Evolutionary conservation across 2,888 invertebrate species (phyloP), one percentile per base, ranked within the genome.

Genomic region (Tholera decimalis): DNA sequence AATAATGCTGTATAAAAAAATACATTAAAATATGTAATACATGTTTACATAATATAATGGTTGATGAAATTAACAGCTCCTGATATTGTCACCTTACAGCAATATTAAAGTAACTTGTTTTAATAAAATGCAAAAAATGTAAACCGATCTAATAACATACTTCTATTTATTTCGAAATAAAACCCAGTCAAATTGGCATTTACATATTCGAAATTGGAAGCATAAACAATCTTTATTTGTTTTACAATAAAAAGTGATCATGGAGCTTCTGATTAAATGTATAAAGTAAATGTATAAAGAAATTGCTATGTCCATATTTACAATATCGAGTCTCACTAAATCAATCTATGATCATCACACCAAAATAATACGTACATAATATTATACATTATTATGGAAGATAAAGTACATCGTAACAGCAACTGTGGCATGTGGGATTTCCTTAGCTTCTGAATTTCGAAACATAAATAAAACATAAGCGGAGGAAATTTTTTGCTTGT

Each of bases 261-360:
- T 37, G 26, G 24, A 56, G 33, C 37, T 30, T 30, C n/a, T 9
- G 15, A 46, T 57, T 59, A 2, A 46, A 53, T 47, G 2, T 66
- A 28, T 57, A 77, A 73, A 78, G 24, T 57, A 77, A 73, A 78
- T 67, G 67, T 74, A 55, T 43, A 1, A 47, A 63, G 6, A 73
- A 37, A 22, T 28, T 49, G 22, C 24, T 35, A 28, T 9, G n/a
- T 49, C 37, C 15, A 15, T 46, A 26, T 51, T 54, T 22, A 39
- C 54, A 15, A 73, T 61, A 77, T 73, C 71, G 68, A 79, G 68
- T 74, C 24, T 61, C 67, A 60, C 50, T 39, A 22, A 74, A 79
- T 55, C 37, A 60, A 43, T 49, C 22, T 30, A 54, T 44, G 56
- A 55, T 39, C 41, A 46, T 50, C 9, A 43, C 33, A 73, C 44